Evolutionary conservation across 1,140 invertebrate species (phyloP).

Genomic region (Drosophila lacertosa): DNA sequence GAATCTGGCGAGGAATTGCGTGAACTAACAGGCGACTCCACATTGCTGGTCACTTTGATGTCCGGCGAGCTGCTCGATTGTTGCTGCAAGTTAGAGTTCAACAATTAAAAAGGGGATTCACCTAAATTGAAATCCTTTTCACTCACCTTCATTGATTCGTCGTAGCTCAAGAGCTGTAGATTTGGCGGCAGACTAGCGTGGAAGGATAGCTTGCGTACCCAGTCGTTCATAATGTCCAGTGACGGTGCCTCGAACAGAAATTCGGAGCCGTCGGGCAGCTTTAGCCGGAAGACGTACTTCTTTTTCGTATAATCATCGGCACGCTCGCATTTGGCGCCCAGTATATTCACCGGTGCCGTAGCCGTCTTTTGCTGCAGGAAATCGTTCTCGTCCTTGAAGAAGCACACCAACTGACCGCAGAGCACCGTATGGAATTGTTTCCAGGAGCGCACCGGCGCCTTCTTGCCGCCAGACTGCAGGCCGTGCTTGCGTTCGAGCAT

Average conservation of each 20-base stretch:
- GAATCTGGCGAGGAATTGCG: constrained; percentile 83
- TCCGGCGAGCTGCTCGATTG: constrained; percentile 83
- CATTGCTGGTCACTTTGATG: constrained; percentile 75
- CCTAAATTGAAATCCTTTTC: no score
- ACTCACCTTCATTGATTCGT: constrained; percentile 85
- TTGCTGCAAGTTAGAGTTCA: constrained; percentile 48
- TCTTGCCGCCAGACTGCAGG: constrained; percentile 95
- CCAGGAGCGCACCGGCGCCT: constrained; percentile 97
- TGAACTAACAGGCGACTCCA: constrained; percentile 83
- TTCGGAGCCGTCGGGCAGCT: constrained; percentile 95
- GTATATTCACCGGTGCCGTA: constrained; percentile 94
- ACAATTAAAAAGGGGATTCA: background rate
- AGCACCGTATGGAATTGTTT: constrained; percentile 97
- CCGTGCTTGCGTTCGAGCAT: constrained; percentile 97
- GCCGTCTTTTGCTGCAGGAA: constrained; percentile 94
- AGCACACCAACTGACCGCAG: constrained; percentile 97
- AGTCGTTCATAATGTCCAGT: constrained; percentile 93
- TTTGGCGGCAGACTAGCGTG: constrained; percentile 96
- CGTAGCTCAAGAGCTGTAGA: constrained; percentile 93
- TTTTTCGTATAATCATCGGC: constrained; percentile 98
- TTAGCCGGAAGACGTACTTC: constrained; percentile 96
- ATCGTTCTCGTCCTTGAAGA: constrained; percentile 98
- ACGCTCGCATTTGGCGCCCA: constrained; percentile 91
- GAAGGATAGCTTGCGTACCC: constrained; percentile 97
- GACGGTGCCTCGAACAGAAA: constrained; percentile 93